Conservation (phyloP, 2,888 invertebrate genomes). For the Hirtodrosophila cameraria region DNA sequence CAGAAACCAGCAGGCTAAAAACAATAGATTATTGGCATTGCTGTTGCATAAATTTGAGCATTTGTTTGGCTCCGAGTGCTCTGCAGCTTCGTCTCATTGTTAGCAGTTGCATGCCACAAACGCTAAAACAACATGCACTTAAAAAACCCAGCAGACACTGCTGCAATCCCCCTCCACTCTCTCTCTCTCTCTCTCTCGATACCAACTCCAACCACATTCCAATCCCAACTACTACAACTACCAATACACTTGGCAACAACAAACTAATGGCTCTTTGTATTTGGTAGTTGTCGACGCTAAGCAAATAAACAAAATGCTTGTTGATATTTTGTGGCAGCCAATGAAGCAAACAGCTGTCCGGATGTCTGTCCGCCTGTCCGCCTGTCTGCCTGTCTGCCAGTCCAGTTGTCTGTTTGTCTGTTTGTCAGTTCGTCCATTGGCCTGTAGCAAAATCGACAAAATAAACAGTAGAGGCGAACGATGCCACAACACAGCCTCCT, state of each 20-base stretch:
- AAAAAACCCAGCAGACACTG: conserved; percentile 33
- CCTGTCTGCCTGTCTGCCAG: conserved; percentile 1
- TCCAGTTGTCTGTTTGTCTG: conserved; percentile 4
- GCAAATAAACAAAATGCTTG: conserved; percentile 80
- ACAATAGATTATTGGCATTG: conserved; percentile 70
- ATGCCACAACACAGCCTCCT: conserved; percentile 11
- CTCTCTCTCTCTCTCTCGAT: not conserved
- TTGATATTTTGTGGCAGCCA: conserved; percentile 81
- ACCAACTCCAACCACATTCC: not conserved
- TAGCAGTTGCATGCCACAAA: conserved; percentile 75
- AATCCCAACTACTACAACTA: not conserved
- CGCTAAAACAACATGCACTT: conserved; percentile 80
- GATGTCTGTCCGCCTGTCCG: conserved; percentile 36
- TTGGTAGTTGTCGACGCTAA: conserved; percentile 64
- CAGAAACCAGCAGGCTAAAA: conserved; percentile 36
- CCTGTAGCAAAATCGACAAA: conserved; percentile 75
- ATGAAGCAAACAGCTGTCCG: conserved; percentile 77
- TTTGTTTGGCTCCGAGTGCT: conserved; percentile 37
- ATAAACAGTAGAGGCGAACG: conserved; percentile 57
- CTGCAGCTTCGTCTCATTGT: conserved; percentile 43
- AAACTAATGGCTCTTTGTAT: conserved; percentile 66
- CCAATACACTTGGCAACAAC: conserved; percentile 27
- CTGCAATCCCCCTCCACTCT: not conserved
- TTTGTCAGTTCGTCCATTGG: conserved; percentile 42
- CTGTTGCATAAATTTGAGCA: conserved; percentile 74